Percentiles rank a stretch among this genome's conserved stretches.
These are phyloP conservation scores for Saxidomus purpurata DNA, from an alignment of 1,140 invertebrate genomes.

Conservation along the genomic window DNA sequence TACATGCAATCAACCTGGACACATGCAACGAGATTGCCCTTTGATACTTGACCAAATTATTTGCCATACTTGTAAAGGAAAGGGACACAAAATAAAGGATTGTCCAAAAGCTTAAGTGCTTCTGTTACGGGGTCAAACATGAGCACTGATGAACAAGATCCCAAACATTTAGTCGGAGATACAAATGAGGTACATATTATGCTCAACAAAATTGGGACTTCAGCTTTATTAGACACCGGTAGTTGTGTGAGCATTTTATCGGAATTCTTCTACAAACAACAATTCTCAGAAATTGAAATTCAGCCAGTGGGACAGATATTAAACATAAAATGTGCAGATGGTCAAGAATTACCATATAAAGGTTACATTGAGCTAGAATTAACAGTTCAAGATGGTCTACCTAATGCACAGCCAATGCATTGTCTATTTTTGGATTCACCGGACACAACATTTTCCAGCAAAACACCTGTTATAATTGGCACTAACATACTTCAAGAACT, in stretches of 20 bases:
- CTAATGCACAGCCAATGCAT: neutral
- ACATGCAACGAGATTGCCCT: constrained; percentile 24
- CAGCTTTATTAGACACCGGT: constrained; percentile 29
- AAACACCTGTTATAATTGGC: constrained; percentile 5
- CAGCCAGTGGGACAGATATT: neutral
- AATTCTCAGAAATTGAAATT: constrained; percentile 23
- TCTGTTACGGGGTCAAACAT: constrained; percentile 23
- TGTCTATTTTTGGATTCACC: constrained; percentile 39
- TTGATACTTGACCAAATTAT: neutral
- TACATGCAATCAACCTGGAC: neutral
- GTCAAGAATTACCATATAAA: constrained; percentile 13
- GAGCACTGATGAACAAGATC: neutral
- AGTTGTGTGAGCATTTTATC: constrained; percentile 43
- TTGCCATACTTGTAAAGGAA: constrained; percentile 14
- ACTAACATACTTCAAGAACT: constrained; percentile 25
- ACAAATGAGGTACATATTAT: constrained; percentile 28
- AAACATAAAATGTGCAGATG: constrained; percentile 55
- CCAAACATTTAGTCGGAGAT: constrained; percentile 13
- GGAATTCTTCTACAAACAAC: constrained; percentile 35
- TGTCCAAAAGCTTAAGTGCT: constrained; percentile 54
- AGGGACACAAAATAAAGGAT: constrained; percentile 16
- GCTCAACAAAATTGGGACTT: neutral
- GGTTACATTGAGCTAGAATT: constrained; percentile 28
- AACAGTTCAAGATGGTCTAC: neutral
- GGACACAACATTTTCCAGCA: constrained; percentile 22